Evolutionary conservation across 2,113 vertebrate genomes (phyloP), one percentile per base, ranked within the genome.

Genomic region (Triplophysa rosa): DNA sequence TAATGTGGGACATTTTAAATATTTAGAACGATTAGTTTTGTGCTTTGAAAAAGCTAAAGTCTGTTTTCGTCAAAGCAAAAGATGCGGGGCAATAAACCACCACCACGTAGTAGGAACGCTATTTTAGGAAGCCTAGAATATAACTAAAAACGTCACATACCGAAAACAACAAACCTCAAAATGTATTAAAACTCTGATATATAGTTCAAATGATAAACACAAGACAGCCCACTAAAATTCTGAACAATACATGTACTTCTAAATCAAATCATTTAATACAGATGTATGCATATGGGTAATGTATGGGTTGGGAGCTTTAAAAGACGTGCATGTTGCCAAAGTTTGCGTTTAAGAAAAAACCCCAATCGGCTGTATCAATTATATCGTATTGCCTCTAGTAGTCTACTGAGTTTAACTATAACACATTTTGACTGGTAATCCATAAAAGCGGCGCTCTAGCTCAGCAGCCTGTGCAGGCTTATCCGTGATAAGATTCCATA

Each of bases 371-470:
- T 42, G 69, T 75, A 49, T 75, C 16, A 47, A 29, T 49, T 3
- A 29, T 17, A 63, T 47, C 23, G 1, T 2, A 47, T 63, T 47
- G 8, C 14, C 10, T 21, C 14, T 63, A 40, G 23, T 75, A 40
- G 14, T 63, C 0, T 37, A 37, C 33, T 37, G 72, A 63, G 58
- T 49, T 75, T 26, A 62, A 47, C 72, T 63, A 49, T 45, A 75
- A 75, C 72, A 75, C 72, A 63, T 63, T 63, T 75, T 62, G 58
- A 63, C 40, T 75, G 40, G 59, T 75, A 63, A 75, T 75, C 72
- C 59, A 63, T 75, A 75, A 63, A 75, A 63, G 72, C 59, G 42
- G 62, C 45, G 45, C 45, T 54, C 74, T 65, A 77, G 59, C 62
- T 65, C 62, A 40, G 74, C 62, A 77, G 61, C 33, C 45, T 65